phyloP scores from a whole-genome alignment of 2,888 invertebrate species.

The Ditylenchus weischeri region DNA sequence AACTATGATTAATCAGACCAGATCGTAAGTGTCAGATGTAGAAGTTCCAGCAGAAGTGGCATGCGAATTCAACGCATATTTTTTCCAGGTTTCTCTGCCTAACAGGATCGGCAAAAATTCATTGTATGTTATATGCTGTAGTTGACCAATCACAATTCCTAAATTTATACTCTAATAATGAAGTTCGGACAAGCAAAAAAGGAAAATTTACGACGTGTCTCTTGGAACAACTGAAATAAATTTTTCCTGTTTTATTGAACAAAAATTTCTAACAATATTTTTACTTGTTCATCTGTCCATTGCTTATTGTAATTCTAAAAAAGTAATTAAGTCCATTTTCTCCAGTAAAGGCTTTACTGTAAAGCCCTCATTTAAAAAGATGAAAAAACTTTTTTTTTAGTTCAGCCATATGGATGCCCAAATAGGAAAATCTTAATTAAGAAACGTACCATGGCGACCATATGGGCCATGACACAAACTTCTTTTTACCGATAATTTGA shows the following conservation, averaged over 20 bases:
- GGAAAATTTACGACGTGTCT: slow-evolving; percentile 50
- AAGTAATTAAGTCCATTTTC: background rate
- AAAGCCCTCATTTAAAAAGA: too few species aligned
- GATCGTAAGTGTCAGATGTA: background rate
- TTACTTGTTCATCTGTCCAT: slow-evolving; percentile 53
- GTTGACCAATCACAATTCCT: slow-evolving; percentile 60
- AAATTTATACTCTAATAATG: background rate
- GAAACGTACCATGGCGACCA: too few species aligned
- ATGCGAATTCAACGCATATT: slow-evolving; percentile 18
- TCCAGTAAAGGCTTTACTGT: background rate
- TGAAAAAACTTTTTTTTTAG: too few species aligned
- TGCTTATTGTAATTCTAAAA: slow-evolving; percentile 42
- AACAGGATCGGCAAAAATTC: slow-evolving; percentile 58
- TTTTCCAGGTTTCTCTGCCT: slow-evolving; percentile 40
- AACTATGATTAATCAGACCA: background rate
- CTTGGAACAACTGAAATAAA: slow-evolving; percentile 50
- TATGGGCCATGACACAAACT: too few species aligned
- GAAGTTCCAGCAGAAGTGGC: background rate
- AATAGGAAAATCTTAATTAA: too few species aligned
- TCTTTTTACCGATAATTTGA: too few species aligned
- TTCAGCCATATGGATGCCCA: too few species aligned
- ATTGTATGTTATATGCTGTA: slow-evolving; percentile 65
- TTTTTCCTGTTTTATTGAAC: too few species aligned
- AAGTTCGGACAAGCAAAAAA: background rate
- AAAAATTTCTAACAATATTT: too few species aligned